Percentiles rank a stretch among this genome's conserved stretches.
These are phyloP conservation scores for Lepidocyrtinus sp. DNA, from an alignment of 2,888 invertebrate species.

Conservation along the genomic window DNA sequence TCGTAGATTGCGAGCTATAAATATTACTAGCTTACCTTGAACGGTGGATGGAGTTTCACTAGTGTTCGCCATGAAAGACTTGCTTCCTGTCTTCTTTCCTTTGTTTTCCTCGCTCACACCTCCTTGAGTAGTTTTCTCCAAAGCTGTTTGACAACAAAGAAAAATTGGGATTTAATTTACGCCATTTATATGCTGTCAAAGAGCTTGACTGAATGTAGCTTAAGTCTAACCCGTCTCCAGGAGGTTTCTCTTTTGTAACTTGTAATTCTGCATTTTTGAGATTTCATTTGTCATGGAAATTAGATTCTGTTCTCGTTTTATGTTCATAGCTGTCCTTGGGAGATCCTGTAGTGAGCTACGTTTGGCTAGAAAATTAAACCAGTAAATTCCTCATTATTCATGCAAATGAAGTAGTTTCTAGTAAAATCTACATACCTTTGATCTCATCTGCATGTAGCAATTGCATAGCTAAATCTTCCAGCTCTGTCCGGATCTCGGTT, in stretches of 20 bases:
- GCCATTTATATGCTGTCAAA: neutral
- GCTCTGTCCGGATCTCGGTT: constrained; percentile 55
- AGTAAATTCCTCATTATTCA: too few species aligned
- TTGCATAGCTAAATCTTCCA: constrained; percentile 62
- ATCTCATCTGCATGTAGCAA: constrained; percentile 56
- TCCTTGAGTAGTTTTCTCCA: constrained; percentile 42
- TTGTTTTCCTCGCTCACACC: constrained; percentile 3
- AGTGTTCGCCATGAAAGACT: constrained; percentile 46
- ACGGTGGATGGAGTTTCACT: constrained; percentile 47
- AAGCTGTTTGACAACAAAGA: constrained; percentile 5
- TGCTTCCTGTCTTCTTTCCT: constrained; percentile 41
- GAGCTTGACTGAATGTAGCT: neutral
- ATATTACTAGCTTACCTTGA: constrained; percentile 33
- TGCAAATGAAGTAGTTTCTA: neutral
- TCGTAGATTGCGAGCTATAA: too few species aligned
- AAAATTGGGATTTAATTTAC: neutral
- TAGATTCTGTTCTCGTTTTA: constrained; percentile 53
- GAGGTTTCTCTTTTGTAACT: constrained; percentile 47
- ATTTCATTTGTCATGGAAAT: constrained; percentile 59
- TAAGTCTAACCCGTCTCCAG: constrained; percentile 44
- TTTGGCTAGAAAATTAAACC: constrained; percentile 60
- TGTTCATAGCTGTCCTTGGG: constrained; percentile 57
- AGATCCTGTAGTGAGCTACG: constrained; percentile 58
- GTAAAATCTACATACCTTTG: constrained; percentile 43
- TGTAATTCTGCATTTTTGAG: constrained; percentile 60